Evolutionary conservation across 2,888 invertebrate genomes (phyloP), one percentile per base, ranked within the genome.

Genomic region (Blastobasis adustella): DNA sequence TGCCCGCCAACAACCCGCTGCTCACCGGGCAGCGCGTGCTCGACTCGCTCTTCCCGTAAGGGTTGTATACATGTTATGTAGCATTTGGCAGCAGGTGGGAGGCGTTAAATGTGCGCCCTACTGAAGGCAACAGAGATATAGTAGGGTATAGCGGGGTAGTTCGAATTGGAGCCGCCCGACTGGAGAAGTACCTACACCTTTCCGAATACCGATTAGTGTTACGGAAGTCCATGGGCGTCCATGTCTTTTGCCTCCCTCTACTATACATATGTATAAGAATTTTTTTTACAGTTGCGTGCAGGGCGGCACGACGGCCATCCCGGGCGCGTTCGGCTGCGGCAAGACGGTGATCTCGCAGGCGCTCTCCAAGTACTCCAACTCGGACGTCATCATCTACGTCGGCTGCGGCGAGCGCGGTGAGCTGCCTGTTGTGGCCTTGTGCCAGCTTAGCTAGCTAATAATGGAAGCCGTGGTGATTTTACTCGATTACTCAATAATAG

Each of bases 321-420:
- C 98, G 67, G 99, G 99, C 54, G 99, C 99, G 73, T 99, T 99
- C 90, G 99, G 99, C 82, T 99, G 99, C 87, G 99, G 99, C 68
- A 99, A 99, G 91, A 99, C 99, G 82, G 99, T 99, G 72, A 99
- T 99, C 88, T 99, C 99, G 5, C 99, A 99, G 89, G 97, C 99
- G 1, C 90, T 99, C 56, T 99, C 99, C 71, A 99, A 99, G 86
- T 99, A 98, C 89, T 99, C 98, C 76, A 99, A 99, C 91, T 98
- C 98, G 51, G 99, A 99, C 83, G 98, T 99, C 75, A 99, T 99
- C 83, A 89, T 99, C 72, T 99, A 99, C 90, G 99, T 99, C 59
- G 99, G 99, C 57, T 99, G 99, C 87, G 99, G 99, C 54, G 99
- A 99, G 90, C 94, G 99, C 90, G 99, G 96, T 90, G 57, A 41